Base-by-base conservation (phyloP, 1,140 invertebrate species). In the Philotrypesis tridentata region DNA sequence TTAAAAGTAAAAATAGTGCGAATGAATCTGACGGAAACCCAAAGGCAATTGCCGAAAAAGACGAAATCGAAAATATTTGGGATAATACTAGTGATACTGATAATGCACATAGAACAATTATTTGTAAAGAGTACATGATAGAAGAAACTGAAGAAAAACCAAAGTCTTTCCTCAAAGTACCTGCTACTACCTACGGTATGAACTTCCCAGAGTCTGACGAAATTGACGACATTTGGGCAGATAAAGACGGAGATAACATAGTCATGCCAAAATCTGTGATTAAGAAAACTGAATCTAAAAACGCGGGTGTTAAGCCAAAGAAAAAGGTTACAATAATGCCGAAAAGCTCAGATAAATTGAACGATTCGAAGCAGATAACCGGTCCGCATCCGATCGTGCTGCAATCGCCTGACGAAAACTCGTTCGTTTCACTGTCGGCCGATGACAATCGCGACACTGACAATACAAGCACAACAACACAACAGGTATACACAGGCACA, bases 371-470 rank as follows among this genome's bases (percentile, higher is more conserved):
- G 25, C 12, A 48, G 72, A 73, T 80, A 2, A 61, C 29, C 23
- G 78, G 78, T 11, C 48, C 70, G n/a, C 61, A 72, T 37, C 0
- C 33, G 60, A 72, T 80, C 12, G 55, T 40, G 17, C 48, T 12
- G 0, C n/a, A 80, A 61, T 8, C 29, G 17, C 31, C 70, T 21
- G 27, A 80, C 23, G 68, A 80, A 63, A 43, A 33, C 43, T 31
- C 61, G n/a, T 43, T 48, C 37, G 61, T 27, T 77, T 55, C 48
- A 55, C 48, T 55, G 48, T 55, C 48, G 48, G 17, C 48, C n/a
- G 33, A 67, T 3, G 65, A 43, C 40, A 37, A 67, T 23, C 37
- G 25, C 25, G 73, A 76, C 60, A 37, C 7, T 27, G 37, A 77
- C n/a, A 65, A 37, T 17, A 17, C 31, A 65, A 43, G 61, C 27